Evolutionary conservation across 1,140 invertebrate species (phyloP).

Genomic region (Neuroterus valhalla): DNA sequence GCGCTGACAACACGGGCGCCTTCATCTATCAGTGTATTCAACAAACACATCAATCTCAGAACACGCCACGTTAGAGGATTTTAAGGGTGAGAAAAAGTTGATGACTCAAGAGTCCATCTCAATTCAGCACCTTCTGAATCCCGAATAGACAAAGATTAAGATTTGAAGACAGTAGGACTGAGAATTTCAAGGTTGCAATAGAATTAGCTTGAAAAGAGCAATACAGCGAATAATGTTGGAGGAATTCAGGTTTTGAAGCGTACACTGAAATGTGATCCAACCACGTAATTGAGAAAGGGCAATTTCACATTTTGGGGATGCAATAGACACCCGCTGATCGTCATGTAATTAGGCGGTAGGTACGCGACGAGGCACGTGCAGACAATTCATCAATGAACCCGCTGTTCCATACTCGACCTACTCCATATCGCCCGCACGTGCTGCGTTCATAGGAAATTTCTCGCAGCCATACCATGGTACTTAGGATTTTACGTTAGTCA

Average conservation of each 20-base stretch:
- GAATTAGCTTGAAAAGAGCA: background rate
- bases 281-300: conserved; percentile 68
- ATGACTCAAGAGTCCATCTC: conserved; percentile 54
- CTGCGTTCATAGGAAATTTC: conserved; percentile 64
- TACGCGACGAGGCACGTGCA: conserved; percentile 71
- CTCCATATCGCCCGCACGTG: conserved; percentile 69
- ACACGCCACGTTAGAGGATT: conserved; percentile 60
- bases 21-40: conserved; percentile 69
- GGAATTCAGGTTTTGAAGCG: conserved; percentile 40
- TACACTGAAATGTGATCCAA: conserved; percentile 46
- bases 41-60: conserved; percentile 69
- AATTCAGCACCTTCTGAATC: conserved; percentile 53
- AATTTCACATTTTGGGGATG: conserved; percentile 68
- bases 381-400: conserved; percentile 73
- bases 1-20: conserved; percentile 64
- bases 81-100: conserved; percentile 57
- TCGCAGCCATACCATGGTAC: conserved; percentile 60
- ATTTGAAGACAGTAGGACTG: no score
- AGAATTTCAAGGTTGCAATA: no score
- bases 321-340: conserved; percentile 71
- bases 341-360: conserved; percentile 73
- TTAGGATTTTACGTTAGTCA: conserved; percentile 65
- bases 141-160: no score
- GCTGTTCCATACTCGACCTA: conserved; percentile 50
- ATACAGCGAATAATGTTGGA: conserved; percentile 35